Conservation (phyloP, 2,113 vertebrate genomes). For the Mirza zaza region DNA sequence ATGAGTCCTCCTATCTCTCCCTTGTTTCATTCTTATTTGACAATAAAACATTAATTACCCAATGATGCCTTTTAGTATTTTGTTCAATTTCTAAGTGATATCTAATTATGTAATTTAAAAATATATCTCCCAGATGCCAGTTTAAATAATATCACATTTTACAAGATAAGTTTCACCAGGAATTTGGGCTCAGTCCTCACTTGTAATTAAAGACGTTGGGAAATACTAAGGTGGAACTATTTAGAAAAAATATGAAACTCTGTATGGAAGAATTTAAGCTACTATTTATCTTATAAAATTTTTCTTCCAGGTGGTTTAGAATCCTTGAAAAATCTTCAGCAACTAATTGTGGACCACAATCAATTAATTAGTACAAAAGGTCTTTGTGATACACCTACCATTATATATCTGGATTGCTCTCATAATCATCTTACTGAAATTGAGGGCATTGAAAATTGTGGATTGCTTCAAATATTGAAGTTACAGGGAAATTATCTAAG, state of each 20-base stretch:
- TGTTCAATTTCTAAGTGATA: background rate
- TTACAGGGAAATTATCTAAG: constrained; percentile 92
- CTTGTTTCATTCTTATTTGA: background rate
- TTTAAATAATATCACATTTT: background rate
- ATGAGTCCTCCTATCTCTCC: background rate
- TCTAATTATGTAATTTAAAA: background rate
- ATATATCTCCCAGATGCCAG: background rate
- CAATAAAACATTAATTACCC: background rate
- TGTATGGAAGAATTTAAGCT: background rate
- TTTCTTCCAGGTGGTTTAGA: constrained; percentile 90
- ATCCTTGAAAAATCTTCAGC: constrained; percentile 89
- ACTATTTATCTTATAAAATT: constrained; percentile 30
- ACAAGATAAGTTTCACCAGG: background rate
- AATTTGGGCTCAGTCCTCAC: background rate
- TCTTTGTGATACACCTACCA: constrained; percentile 86
- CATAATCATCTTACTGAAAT: constrained; percentile 91
- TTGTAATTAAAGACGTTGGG: background rate
- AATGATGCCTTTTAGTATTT: background rate
- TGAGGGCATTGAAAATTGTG: constrained; percentile 91
- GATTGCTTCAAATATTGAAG: constrained; percentile 91
- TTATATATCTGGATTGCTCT: constrained; percentile 92
- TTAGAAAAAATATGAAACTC: background rate
- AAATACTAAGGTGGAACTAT: background rate
- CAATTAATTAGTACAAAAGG: constrained; percentile 92
- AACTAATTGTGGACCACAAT: constrained; percentile 92